Evolutionary conservation across 2,797 vertebrate species (phyloP), one percentile per base, ranked within the genome.

Genomic region (Valencia hispanica): DNA sequence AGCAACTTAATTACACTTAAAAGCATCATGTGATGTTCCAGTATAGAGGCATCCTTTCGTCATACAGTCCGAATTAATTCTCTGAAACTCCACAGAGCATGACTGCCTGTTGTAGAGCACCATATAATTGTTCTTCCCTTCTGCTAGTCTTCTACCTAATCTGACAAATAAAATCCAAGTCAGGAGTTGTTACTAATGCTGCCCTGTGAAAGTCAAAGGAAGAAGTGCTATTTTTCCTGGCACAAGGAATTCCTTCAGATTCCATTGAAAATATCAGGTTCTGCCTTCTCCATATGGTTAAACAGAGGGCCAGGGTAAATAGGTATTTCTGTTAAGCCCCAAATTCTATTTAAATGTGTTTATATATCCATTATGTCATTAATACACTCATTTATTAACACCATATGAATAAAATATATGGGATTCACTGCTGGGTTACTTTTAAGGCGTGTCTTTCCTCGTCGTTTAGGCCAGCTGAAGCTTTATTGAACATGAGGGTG

Each of bases 191-290:
- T 77, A 70, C 70, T 47, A 81, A 75, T 77, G 53, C 80, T 84
- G 43, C 51, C 50, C 68, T 61, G 68, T 74, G 74, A 72, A 69
- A 84, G 84, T 75, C 72, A 82, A 74, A 91, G 86, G 90, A 94
- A 91, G 85, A 88, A 87, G 89, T 93, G 89, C 14, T 34, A 89
- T 94, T 94, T 91, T 88, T 70, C 65, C 93, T 94, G 93, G 93
- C 91, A 45, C 12, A 61, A n/a, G 57, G 39, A 86, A 72, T 82
- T 83, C 77, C 69, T 65, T 70, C 85, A 68, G 63, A 88, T 93
- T 93, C 91, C 90, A 91, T 85, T 86, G 85, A 90, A 86, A 90
- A 88, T 86, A 78, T 89, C 75, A 77, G 78, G 78, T 84, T 53
- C 17, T 83, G 84, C 89, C 84, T 88, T 66, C 83, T 80, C 84